Evolutionary conservation across 2,888 invertebrate genomes (phyloP).

Genomic region (Pelosia muscerda): DNA sequence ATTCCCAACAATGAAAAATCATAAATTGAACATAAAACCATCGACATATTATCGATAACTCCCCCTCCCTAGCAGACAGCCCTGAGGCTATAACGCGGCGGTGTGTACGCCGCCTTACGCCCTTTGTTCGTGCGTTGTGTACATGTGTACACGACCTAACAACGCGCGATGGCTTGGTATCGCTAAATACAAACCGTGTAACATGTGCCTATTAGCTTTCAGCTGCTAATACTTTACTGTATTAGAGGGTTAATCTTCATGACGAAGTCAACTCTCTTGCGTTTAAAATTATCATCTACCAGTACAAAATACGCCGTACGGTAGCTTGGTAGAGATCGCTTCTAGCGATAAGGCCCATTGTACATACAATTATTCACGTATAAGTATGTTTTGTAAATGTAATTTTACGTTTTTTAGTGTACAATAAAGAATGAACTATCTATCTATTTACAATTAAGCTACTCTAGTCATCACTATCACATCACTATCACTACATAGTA

Average conservation of each 20-base stretch:
- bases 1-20: background rate
- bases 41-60: constrained; percentile 15
- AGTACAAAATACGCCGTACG: too few relatives aligned
- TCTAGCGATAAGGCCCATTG: too few relatives aligned
- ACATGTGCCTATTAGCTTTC: constrained; percentile 8
- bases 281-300: too few relatives aligned
- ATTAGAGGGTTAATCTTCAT: background rate
- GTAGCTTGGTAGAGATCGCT: too few relatives aligned
- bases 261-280: too few relatives aligned
- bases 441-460: too few relatives aligned
- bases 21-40: background rate
- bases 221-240: background rate
- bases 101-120: constrained; percentile 59
- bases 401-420: too few relatives aligned
- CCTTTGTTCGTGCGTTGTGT: constrained; percentile 58
- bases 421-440: too few relatives aligned
- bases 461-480: too few relatives aligned
- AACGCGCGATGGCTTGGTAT: constrained; percentile 34
- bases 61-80: constrained; percentile 44
- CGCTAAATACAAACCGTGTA: constrained; percentile 42
- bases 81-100: constrained; percentile 55
- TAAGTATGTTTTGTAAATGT: too few relatives aligned
- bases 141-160: constrained; percentile 46
- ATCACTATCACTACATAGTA: too few relatives aligned
- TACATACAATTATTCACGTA: too few relatives aligned